phyloP scores from a whole-genome alignment of 2,797 vertebrate genomes.

The Chaetodon trifasciatus region DNA sequence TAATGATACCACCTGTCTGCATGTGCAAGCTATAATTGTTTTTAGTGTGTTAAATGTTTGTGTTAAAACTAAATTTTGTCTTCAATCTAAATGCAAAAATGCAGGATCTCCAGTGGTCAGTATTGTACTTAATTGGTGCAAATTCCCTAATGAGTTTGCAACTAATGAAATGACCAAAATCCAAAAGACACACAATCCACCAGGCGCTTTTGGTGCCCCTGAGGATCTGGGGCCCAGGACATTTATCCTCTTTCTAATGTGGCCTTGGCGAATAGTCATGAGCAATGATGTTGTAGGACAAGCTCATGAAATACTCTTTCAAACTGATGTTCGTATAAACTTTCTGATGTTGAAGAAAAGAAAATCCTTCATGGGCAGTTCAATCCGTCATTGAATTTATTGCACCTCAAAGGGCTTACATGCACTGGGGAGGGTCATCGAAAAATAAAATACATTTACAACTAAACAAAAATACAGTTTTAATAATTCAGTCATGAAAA shows the following conservation, averaged over 20 bases:
- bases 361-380: conserved; percentile 66
- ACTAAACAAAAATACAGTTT: conserved; percentile 94
- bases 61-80: no score
- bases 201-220: not conserved
- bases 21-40: no score
- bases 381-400: conserved; percentile 97
- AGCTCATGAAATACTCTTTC: not conserved
- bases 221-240: not conserved
- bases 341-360: conserved; percentile 17
- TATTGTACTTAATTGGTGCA: not conserved
- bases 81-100: not conserved
- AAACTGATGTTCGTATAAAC: not conserved
- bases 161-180: not conserved
- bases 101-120: not conserved
- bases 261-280: not conserved
- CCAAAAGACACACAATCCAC: not conserved
- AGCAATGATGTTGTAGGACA: not conserved
- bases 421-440: conserved; percentile 90
- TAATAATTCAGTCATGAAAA: conserved; percentile 87
- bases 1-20: not conserved
- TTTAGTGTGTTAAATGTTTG: not conserved
- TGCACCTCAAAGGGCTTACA: conserved; percentile 99
- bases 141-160: not conserved
- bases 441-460: conserved; percentile 92
- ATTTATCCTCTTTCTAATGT: not conserved